These are phyloP conservation scores for Vulpes ferrilata DNA, from an alignment of 2,113 vertebrate genomes.

Conservation along the genomic window DNA sequence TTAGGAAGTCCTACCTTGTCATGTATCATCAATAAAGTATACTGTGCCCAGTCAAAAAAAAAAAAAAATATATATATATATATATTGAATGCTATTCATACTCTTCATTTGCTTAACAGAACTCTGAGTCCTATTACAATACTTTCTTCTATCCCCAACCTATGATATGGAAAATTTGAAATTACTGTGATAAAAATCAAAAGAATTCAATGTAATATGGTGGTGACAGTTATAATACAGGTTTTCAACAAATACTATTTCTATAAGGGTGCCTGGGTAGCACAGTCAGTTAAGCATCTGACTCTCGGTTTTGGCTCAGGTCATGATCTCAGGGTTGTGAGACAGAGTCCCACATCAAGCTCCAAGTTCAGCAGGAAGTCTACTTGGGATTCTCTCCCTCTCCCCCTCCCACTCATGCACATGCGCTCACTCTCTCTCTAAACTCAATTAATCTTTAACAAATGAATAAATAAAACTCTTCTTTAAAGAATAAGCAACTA, in stretches of 20 bases:
- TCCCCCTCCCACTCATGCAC: not conserved
- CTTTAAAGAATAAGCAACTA: constrained; percentile 45
- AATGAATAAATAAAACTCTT: not conserved
- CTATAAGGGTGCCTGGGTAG: not conserved
- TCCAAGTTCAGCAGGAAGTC: not conserved
- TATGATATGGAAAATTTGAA: not conserved
- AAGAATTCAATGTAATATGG: not conserved
- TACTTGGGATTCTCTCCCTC: not conserved
- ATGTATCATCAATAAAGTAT: not conserved
- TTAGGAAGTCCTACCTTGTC: not conserved
- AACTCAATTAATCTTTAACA: not conserved
- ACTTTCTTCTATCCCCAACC: not conserved
- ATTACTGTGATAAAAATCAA: not conserved
- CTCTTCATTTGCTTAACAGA: not conserved
- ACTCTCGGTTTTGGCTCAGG: not conserved
- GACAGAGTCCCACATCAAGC: not conserved
- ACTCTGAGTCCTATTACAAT: not conserved
- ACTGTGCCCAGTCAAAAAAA: not conserved
- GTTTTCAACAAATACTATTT: constrained; percentile 25
- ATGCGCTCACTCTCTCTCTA: not conserved
- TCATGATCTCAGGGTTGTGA: not conserved
- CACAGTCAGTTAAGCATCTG: not conserved
- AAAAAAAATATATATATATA: not conserved
- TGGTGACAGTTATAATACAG: not conserved
- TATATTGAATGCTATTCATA: not conserved